A percentile compares a stretch with the other conserved stretches of the same genome.
Evolutionary conservation across 2,797 vertebrate genomes (phyloP).

Genomic region (Arctocebus calabarensis): DNA sequence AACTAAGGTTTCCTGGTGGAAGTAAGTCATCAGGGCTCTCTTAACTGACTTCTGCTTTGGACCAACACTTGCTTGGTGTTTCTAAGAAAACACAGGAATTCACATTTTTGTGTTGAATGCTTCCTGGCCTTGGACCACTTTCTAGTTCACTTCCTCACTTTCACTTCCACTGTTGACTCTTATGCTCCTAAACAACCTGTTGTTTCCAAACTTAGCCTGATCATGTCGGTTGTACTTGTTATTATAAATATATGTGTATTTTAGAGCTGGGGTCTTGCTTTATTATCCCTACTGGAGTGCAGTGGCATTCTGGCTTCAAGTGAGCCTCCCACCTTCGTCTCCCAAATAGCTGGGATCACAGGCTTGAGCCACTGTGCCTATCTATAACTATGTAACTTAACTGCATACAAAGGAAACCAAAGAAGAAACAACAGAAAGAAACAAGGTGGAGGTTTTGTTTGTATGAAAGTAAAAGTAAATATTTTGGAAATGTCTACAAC

Average conservation of each 20-base stretch:
- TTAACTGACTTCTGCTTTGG: fast-evolving
- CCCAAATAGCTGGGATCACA: background rate
- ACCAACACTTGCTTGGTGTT: background rate
- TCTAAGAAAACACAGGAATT: background rate
- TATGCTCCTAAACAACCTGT: background rate
- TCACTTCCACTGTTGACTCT: background rate
- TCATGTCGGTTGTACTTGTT: background rate
- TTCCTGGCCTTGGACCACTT: background rate
- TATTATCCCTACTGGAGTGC: background rate
- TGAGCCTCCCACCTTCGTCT: background rate
- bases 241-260: background rate
- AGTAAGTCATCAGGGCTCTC: background rate
- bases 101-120: background rate
- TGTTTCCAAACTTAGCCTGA: background rate
- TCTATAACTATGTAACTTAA: background rate
- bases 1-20: background rate
- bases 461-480: conserved; percentile 56
- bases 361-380: background rate
- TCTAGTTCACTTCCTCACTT: background rate
- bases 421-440: background rate
- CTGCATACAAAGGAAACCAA: background rate
- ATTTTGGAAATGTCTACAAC: conserved; percentile 25
- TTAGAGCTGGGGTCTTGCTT: background rate
- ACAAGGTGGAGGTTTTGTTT: background rate
- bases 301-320: background rate